phyloP scores from a whole-genome alignment of 1,140 invertebrate species.

The Diuraphis noxia region DNA sequence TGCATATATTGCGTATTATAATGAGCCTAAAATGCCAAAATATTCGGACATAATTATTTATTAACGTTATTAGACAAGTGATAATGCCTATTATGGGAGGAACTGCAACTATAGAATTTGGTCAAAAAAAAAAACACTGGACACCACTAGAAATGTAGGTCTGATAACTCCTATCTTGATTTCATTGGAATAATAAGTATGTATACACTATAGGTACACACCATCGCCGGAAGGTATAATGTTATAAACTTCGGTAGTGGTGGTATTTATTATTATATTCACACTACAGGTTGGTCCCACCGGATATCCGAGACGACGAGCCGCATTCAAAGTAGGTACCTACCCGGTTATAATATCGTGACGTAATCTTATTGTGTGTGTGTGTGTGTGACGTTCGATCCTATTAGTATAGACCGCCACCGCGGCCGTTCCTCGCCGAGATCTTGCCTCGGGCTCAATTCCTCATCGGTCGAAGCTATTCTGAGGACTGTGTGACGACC shows the following conservation, averaged over 20 bases:
- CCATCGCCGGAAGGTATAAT: neutral
- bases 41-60: too few relatives aligned
- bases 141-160: neutral
- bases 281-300: conserved; percentile 21
- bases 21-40: too few relatives aligned
- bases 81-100: too few relatives aligned
- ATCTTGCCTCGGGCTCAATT: neutral
- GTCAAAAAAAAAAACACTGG: neutral
- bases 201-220: neutral
- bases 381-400: neutral
- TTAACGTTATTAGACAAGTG: too few relatives aligned
- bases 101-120: neutral
- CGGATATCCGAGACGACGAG: conserved; percentile 3
- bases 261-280: conserved; percentile 14
- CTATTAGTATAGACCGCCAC: conserved; percentile 10
- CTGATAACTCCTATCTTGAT: neutral
- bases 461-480: neutral
- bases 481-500: neutral
- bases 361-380: neutral
- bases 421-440: neutral
- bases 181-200: neutral
- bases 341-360: conserved; percentile 9
- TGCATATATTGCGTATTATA: too few relatives aligned
- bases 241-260: neutral
- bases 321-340: conserved; percentile 6